Base-by-base conservation (phyloP, 2,888 invertebrate genomes). In the Brachyptera risi region DNA sequence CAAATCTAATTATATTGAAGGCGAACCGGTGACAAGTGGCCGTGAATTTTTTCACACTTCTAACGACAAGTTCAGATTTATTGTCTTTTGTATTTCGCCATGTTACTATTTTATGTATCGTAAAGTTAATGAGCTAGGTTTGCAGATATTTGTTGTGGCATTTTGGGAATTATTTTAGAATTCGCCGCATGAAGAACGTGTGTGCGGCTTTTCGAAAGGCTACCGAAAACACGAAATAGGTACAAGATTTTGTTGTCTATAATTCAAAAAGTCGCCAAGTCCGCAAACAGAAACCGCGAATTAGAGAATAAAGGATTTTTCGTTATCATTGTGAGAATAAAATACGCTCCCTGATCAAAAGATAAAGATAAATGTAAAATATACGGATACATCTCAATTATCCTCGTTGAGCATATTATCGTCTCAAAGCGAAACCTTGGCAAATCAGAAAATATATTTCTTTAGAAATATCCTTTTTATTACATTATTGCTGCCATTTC, bases 221-320 rank as follows among this genome's bases (percentile, higher is more conserved):
- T n/a, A 31, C 26, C 13, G 50, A 50, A 47, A 50, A 51, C 51
- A 54, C 19, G 54, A 51, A 49, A 49, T 15, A 21, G 24, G 23
- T 49, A 49, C 51, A 51, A 31, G 51, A 51, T 27, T 51, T 51
- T 21, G 13, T 2, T 11, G 23, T 13, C 13, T 19, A 19, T 54
- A 54, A 54, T 35, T 54, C 54, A 35, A 37, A 24, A n/a, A 21
- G n/a, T 9, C 42, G 17, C n/a, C 42, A 19, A 2, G 23, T 47
- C 23, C 47, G 24, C 47, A 31, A 11, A 31, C 11, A 5, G 31
- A 7, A 5, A 11, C 21, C 19, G 15, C 44, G 19, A 44, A 44
- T 44, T 44, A 44, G 21, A 19, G 44, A 44, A 40, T 9, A 40
- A 44, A 40, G 17, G 17, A 40, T 15, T n/a, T 11, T 40, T n/a